phyloP scores from a whole-genome alignment of 2,888 invertebrate genomes.

The Lordiphosa fenestrarum region DNA sequence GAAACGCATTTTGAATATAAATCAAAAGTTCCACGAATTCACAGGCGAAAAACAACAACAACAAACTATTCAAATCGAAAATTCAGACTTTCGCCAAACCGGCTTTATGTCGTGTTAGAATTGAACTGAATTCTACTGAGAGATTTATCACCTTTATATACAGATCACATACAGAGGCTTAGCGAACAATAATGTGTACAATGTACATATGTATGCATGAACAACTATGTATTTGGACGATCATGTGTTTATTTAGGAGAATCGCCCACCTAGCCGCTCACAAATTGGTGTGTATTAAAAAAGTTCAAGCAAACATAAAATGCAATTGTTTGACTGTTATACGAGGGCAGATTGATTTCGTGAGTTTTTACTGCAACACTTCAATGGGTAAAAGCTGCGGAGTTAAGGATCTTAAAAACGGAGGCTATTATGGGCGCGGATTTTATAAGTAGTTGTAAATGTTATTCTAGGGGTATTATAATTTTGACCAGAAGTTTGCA shows the following conservation, averaged over 20 bases:
- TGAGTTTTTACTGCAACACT: too few species aligned
- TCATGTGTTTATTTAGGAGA: constrained; percentile 23
- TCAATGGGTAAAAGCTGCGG: too few species aligned
- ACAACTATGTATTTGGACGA: constrained; percentile 15
- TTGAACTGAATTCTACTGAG: constrained; percentile 62
- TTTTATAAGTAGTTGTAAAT: too few species aligned
- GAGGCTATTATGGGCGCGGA: too few species aligned
- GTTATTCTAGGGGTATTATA: too few species aligned
- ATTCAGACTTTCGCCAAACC: constrained; percentile 38
- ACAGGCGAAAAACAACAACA: constrained; percentile 9
- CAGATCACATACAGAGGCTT: constrained; percentile 31
- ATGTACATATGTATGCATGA: background rate
- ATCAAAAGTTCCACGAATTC: constrained; percentile 42
- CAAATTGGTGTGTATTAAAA: constrained; percentile 38
- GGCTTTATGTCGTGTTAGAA: constrained; percentile 53
- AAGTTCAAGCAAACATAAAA: constrained; percentile 35
- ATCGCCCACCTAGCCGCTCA: constrained; percentile 54
- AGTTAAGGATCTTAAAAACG: too few species aligned
- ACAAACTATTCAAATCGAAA: constrained; percentile 1
- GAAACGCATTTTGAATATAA: constrained; percentile 72
- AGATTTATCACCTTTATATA: constrained; percentile 73
- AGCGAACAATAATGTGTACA: constrained; percentile 45
- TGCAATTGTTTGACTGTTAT: constrained; percentile 43
- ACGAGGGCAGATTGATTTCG: too few species aligned
- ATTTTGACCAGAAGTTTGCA: too few species aligned